phyloP scores from a whole-genome alignment of 2,113 vertebrate species.

The Perca schrenkii region DNA sequence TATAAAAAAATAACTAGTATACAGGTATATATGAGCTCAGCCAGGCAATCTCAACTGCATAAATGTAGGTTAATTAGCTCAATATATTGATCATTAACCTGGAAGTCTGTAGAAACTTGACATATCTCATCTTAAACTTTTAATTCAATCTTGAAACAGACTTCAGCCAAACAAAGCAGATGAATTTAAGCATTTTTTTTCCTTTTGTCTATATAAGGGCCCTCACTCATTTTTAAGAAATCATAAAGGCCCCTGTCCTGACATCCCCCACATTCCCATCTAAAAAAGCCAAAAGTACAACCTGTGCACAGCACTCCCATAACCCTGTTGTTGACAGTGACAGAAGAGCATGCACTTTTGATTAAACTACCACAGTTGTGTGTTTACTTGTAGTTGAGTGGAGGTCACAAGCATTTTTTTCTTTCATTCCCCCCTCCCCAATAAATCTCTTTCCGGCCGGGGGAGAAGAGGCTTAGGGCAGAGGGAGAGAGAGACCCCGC shows the following conservation, averaged over 20 bases:
- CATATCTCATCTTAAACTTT: constrained; percentile 28
- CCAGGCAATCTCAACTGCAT: not conserved
- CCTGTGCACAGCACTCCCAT: constrained; percentile 63
- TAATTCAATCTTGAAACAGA: constrained; percentile 22
- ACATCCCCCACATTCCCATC: constrained; percentile 27
- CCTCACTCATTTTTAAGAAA: not conserved
- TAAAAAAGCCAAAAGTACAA: constrained; percentile 34
- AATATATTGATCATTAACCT: constrained; percentile 7
- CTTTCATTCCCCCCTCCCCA: constrained; percentile 78
- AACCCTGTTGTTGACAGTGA: constrained; percentile 76
- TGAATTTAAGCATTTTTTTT: not conserved
- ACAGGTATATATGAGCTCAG: not conserved
- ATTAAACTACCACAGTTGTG: constrained; percentile 77
- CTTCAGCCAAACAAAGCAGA: not conserved
- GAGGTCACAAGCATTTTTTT: constrained; percentile 82
- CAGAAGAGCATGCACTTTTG: constrained; percentile 67
- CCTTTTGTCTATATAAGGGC: not conserved
- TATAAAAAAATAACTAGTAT: not conserved
- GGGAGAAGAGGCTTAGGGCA: constrained; percentile 85
- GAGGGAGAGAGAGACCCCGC: constrained; percentile 73
- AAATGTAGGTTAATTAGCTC: not conserved
- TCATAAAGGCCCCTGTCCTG: not conserved
- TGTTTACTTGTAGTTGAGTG: constrained; percentile 83
- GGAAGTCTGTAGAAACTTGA: not conserved
- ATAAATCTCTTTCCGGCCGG: constrained; percentile 76